phyloP scores from a whole-genome alignment of 2,797 vertebrate genomes.

The Darevskia nairensis region DNA sequence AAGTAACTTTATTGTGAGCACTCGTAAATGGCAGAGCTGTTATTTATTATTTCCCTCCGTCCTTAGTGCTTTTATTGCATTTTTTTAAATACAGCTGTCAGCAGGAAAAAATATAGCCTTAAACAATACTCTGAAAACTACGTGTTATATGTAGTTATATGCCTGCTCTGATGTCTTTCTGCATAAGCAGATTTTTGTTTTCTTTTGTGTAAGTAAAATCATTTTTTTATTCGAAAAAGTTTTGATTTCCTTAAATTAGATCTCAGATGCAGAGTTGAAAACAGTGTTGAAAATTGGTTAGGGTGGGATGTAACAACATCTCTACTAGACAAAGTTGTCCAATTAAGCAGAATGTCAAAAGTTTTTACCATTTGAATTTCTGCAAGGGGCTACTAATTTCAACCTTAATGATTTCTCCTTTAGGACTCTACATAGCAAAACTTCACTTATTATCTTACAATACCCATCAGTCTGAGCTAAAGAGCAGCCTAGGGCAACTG shows the following conservation, averaged over 20 bases:
- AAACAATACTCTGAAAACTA: conserved; percentile 62
- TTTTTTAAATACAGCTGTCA: conserved; percentile 66
- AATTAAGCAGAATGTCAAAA: conserved; percentile 68
- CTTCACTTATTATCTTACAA: conserved; percentile 71
- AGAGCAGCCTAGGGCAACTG: conserved; percentile 70
- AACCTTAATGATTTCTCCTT: conserved; percentile 72
- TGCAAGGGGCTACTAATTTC: conserved; percentile 73
- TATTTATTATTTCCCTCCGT: conserved; percentile 61
- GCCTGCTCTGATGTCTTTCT: conserved; percentile 70
- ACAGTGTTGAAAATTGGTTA: conserved; percentile 58
- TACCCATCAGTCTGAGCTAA: conserved; percentile 69
- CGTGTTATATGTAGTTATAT: conserved; percentile 58
- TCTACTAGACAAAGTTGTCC: conserved; percentile 73
- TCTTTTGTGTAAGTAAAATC: conserved; percentile 65
- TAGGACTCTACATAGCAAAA: conserved; percentile 73
- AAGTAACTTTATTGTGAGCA: conserved; percentile 64
- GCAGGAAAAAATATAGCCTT: conserved; percentile 66
- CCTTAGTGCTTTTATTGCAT: conserved; percentile 50
- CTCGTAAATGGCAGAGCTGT: conserved; percentile 69
- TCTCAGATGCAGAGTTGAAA: conserved; percentile 49
- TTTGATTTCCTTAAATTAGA: conserved; percentile 71
- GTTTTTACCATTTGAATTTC: conserved; percentile 72
- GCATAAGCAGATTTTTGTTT: conserved; percentile 76
- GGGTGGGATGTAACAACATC: conserved; percentile 62
- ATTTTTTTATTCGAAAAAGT: conserved; percentile 40